Evolutionary conservation across 2,888 invertebrate genomes (phyloP).

Genomic region (Sisyra terminalis): DNA sequence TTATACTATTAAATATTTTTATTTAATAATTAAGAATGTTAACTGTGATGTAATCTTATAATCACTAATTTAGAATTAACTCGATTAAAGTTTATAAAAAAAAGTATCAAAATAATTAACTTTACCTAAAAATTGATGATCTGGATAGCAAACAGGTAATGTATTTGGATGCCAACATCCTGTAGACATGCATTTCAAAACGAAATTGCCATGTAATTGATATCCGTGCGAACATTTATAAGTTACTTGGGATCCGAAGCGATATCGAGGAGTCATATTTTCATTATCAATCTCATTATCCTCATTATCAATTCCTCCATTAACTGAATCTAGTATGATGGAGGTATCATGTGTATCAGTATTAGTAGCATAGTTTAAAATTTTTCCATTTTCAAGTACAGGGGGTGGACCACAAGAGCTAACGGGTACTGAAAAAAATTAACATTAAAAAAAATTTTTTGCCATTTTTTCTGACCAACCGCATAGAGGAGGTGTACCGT

Average conservation of each 20-base stretch:
- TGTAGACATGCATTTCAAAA: constrained; percentile 22
- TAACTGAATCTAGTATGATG: not conserved
- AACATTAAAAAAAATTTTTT: constrained; percentile 11
- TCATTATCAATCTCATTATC: constrained; percentile 8
- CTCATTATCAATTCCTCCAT: not conserved
- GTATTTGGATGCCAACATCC: constrained; percentile 25
- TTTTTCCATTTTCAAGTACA: constrained; percentile 19
- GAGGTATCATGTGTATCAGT: not conserved
- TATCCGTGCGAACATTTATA: constrained; percentile 27
- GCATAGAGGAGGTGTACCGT: constrained; percentile 23
- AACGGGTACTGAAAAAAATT: constrained; percentile 19
- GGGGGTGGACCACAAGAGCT: constrained; percentile 23
- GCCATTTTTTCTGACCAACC: constrained; percentile 15
- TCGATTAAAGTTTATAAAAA: too few relatives aligned
- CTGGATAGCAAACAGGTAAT: constrained; percentile 19
- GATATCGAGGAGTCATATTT: constrained; percentile 18
- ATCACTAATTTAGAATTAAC: too few relatives aligned
- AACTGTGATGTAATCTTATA: too few relatives aligned
- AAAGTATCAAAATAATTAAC: too few relatives aligned
- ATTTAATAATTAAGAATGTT: too few relatives aligned
- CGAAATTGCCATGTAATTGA: constrained; percentile 22
- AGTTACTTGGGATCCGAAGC: constrained; percentile 21
- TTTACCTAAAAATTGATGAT: constrained; percentile 8
- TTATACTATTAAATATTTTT: too few relatives aligned
- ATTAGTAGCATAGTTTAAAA: constrained; percentile 17